phyloP scores from a whole-genome alignment of 2,888 invertebrate genomes.

The Vesta saturnalis region DNA sequence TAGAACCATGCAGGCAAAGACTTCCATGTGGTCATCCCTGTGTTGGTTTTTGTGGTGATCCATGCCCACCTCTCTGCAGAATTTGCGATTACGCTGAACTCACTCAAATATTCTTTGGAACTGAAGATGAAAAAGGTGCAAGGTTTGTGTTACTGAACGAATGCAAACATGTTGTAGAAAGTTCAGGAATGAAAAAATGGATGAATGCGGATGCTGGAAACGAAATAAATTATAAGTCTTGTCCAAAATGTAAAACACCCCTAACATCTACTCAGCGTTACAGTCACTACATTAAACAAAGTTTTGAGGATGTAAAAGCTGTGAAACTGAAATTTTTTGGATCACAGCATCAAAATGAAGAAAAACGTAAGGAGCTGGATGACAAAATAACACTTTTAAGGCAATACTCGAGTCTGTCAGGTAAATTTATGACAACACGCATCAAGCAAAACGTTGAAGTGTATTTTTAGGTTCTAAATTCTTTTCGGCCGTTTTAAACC shows the following conservation, averaged over 20 bases:
- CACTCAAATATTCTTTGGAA: conserved; percentile 61
- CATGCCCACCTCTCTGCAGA: conserved; percentile 70
- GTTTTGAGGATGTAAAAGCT: conserved; percentile 60
- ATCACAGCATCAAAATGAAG: conserved; percentile 53
- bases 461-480: too few relatives aligned
- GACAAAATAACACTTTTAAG: conserved; percentile 20
- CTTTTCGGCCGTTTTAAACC: too few relatives aligned
- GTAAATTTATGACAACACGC: too few relatives aligned
- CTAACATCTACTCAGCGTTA: conserved; percentile 69
- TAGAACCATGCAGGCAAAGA: conserved; percentile 57
- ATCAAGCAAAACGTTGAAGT: too few relatives aligned
- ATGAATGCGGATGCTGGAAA: conserved; percentile 47
- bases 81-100: conserved; percentile 66
- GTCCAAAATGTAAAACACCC: conserved; percentile 70
- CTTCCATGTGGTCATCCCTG: conserved; percentile 70
- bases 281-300: conserved; percentile 64
- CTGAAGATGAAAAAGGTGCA: conserved; percentile 66
- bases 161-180: conserved; percentile 65
- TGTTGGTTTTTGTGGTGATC: conserved; percentile 78
- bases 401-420: too few relatives aligned
- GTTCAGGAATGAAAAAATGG: conserved; percentile 62
- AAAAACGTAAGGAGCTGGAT: conserved; percentile 41
- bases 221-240: conserved; percentile 58
- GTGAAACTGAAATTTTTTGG: conserved; percentile 63
- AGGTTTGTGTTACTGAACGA: conserved; percentile 67